These are phyloP conservation scores for Eupithecia centaureata DNA, from an alignment of 2,888 invertebrate species.

Conservation along the genomic window DNA sequence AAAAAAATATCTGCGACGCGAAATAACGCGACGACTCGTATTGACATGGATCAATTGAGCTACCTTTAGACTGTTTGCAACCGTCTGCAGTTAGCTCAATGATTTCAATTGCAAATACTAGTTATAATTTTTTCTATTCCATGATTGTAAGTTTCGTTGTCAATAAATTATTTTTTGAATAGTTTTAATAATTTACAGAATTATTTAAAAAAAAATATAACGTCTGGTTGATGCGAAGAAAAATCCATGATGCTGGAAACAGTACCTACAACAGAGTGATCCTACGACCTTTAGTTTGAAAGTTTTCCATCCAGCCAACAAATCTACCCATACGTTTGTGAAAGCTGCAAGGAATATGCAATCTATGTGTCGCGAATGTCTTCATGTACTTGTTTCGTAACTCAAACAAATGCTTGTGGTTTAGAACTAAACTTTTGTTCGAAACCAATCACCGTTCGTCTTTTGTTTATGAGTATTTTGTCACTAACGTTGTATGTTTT, in stretches of 20 bases:
- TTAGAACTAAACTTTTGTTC: slow-evolving; percentile 12
- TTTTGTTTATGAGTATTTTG: background rate
- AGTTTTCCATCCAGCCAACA: background rate
- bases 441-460: background rate
- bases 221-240: too few species aligned
- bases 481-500: background rate
- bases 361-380: slow-evolving; percentile 10
- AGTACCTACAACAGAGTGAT: background rate
- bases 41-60: too few species aligned
- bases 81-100: too few species aligned
- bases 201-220: background rate
- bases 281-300: background rate
- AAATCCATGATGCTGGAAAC: too few species aligned
- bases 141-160: too few species aligned
- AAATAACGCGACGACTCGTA: too few species aligned
- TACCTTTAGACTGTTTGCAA: too few species aligned
- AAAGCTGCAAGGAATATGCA: slow-evolving; percentile 15
- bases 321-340: background rate
- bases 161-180: too few species aligned
- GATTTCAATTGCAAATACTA: too few species aligned
- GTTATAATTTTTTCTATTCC: too few species aligned
- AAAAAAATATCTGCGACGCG: too few species aligned
- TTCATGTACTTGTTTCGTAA: slow-evolving; percentile 21
- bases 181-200: background rate
- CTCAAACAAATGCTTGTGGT: slow-evolving; percentile 25